Evolutionary conservation across 2,113 vertebrate genomes (phyloP).

Genomic region (Athene noctua): DNA sequence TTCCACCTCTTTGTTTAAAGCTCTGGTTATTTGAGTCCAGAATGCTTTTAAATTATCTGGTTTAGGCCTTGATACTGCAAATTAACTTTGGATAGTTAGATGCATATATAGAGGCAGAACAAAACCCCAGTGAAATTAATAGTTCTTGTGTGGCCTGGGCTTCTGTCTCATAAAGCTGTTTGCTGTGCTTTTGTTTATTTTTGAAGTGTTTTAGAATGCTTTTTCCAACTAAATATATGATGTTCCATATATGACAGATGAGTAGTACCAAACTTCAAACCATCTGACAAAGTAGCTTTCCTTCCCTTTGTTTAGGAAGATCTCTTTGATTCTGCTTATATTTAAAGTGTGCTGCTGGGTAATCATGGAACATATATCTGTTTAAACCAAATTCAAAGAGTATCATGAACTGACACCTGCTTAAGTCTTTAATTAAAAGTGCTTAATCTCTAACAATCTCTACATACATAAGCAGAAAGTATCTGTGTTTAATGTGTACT

Average conservation of each 20-base stretch:
- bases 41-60: background rate
- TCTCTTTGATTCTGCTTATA: conserved; percentile 40
- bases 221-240: background rate
- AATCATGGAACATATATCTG: background rate
- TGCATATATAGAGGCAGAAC: background rate
- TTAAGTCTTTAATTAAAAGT: conserved; percentile 59
- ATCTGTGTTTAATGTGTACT: conserved; percentile 44
- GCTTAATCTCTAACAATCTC: conserved; percentile 54
- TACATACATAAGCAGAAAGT: conserved; percentile 27
- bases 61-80: background rate
- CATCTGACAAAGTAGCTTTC: background rate
- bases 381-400: conserved; percentile 33
- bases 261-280: conserved; percentile 11
- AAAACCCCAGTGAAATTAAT: background rate
- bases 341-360: background rate
- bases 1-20: background rate
- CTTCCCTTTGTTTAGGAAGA: background rate
- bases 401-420: conserved; percentile 39
- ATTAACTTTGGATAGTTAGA: background rate
- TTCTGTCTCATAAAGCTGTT: background rate
- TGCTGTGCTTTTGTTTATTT: background rate
- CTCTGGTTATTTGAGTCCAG: background rate
- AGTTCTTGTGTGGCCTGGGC: background rate
- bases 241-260: background rate
- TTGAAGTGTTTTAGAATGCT: background rate